A percentile compares a stretch with the other conserved stretches of the same genome.
These are phyloP conservation scores for Galerucella calmariensis DNA, from an alignment of 2,888 invertebrate species.

Conservation along the genomic window DNA sequence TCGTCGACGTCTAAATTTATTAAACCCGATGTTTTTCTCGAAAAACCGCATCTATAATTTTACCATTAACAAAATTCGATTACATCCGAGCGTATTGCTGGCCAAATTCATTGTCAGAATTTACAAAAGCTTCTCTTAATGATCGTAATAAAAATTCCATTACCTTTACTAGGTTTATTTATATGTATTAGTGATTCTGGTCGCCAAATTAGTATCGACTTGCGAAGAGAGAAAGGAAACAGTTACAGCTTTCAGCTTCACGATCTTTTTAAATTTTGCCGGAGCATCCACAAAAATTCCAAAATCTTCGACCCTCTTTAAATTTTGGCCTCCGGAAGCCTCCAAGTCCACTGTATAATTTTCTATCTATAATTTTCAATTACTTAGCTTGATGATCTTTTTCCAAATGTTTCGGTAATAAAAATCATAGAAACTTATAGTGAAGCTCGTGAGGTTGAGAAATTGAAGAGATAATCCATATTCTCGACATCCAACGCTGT, in stretches of 20 bases:
- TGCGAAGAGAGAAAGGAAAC: not conserved
- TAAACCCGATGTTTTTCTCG: not conserved
- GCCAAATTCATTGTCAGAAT: not conserved
- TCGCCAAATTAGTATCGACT: not conserved
- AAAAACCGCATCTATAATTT: constrained; percentile 1
- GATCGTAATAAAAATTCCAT: constrained; percentile 32
- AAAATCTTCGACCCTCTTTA: not conserved
- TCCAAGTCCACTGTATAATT: too few species aligned
- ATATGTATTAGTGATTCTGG: constrained; percentile 9
- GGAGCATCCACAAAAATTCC: too few species aligned
- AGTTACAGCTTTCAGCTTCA: too few species aligned
- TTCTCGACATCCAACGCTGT: too few species aligned
- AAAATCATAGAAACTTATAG: not conserved
- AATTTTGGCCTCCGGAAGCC: not conserved
- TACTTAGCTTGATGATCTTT: constrained; percentile 7
- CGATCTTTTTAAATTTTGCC: too few species aligned
- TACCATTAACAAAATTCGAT: constrained; percentile 12
- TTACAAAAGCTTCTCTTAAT: constrained; percentile 22
- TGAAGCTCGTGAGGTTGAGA: not conserved
- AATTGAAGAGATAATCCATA: not conserved
- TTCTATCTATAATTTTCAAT: not conserved
- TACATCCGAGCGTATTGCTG: not conserved
- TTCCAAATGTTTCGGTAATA: not conserved
- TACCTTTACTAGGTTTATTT: constrained; percentile 25
- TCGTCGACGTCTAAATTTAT: not conserved